These are phyloP conservation scores for Adoxophyes honmai DNA, from an alignment of 1,140 invertebrate genomes.

Conservation along the genomic window DNA sequence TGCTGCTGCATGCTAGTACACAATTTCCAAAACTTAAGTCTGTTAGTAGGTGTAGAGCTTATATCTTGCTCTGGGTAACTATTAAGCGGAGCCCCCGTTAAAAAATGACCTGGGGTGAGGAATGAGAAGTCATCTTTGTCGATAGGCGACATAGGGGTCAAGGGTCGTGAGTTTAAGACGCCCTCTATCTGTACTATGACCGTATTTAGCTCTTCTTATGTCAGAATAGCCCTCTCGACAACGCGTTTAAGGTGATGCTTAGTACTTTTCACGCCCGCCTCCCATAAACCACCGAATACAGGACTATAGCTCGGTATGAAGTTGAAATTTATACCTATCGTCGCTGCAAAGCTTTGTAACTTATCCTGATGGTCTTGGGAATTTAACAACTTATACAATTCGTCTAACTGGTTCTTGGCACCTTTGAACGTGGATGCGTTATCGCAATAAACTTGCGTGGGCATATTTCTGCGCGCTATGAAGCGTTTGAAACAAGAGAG, in stretches of 20 bases:
- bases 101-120: no score
- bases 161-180: slow-evolving; percentile 13
- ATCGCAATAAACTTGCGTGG: neutral
- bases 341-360: neutral
- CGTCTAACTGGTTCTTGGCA: slow-evolving; percentile 5
- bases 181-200: slow-evolving; percentile 10
- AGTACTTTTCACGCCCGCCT: slow-evolving; percentile 46
- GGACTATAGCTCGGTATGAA: slow-evolving; percentile 58
- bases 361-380: neutral
- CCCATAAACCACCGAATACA: slow-evolving; percentile 63
- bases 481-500: neutral
- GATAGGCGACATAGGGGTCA: neutral
- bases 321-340: slow-evolving; percentile 46
- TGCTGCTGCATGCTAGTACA: no score
- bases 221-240: slow-evolving; percentile 23
- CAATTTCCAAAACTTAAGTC: no score
- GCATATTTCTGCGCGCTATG: neutral
- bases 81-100: no score
- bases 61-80: no score
- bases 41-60: no score
- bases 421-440: slow-evolving; percentile 16
- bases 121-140: no score
- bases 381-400: slow-evolving; percentile 8
- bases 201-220: no score
- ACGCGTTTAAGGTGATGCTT: slow-evolving; percentile 45